phyloP scores from a whole-genome alignment of 2,113 vertebrate species.

The Cinclus mexicanus region DNA sequence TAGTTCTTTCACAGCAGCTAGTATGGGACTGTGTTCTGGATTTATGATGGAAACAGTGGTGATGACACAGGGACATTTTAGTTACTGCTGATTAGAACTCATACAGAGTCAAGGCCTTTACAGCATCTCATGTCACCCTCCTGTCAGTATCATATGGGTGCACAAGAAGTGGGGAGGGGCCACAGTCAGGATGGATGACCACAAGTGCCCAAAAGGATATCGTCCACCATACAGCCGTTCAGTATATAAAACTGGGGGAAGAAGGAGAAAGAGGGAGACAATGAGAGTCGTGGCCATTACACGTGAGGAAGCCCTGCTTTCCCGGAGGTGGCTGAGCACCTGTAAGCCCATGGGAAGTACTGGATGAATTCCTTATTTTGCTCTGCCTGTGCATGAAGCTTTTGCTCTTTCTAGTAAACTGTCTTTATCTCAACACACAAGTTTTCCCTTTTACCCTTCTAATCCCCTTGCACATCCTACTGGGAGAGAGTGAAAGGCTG shows the following conservation, averaged over 20 bases:
- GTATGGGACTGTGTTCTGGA: background rate
- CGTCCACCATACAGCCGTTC: background rate
- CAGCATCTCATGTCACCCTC: background rate
- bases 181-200: fast-evolving
- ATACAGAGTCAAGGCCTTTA: background rate
- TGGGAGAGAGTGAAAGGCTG: background rate
- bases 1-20: background rate
- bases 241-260: background rate
- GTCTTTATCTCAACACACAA: background rate
- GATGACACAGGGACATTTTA: background rate
- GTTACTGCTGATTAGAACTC: background rate
- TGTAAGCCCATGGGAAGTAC: background rate
- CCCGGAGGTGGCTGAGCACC: background rate
- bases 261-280: background rate
- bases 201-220: background rate
- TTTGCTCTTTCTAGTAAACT: background rate
- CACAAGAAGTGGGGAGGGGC: background rate
- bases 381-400: background rate
- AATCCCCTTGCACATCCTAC: background rate
- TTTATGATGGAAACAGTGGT: background rate
- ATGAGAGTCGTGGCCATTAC: fast-evolving
- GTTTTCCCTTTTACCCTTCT: background rate
- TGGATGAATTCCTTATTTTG: background rate
- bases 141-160: too few relatives aligned
- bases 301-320: background rate